Conservation (phyloP, 1,140 invertebrate species). For the Bombus soroeensis region DNA sequence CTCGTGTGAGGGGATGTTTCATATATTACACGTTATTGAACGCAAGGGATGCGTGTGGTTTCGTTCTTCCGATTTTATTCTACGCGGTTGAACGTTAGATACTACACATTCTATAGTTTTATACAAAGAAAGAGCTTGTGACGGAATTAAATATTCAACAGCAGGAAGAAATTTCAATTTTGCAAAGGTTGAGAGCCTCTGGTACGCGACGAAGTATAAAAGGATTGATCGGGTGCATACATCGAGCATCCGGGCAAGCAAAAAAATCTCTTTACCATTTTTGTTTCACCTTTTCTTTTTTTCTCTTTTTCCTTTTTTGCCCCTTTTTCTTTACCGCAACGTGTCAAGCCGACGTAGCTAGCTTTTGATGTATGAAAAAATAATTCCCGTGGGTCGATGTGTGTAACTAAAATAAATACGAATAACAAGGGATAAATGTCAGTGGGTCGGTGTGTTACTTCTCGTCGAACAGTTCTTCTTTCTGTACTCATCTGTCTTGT, state of each 20-base stretch:
- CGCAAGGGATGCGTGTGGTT: too few relatives aligned
- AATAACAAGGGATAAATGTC: conserved; percentile 53
- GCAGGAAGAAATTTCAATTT: not conserved
- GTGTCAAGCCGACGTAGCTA: not conserved
- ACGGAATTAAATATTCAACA: too few relatives aligned
- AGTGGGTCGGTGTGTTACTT: conserved; percentile 34
- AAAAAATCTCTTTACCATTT: not conserved
- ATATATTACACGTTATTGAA: too few relatives aligned
- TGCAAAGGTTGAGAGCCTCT: not conserved
- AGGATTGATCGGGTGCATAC: not conserved
- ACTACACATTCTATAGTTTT: too few relatives aligned
- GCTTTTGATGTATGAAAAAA: conserved; percentile 26
- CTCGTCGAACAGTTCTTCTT: conserved; percentile 17
- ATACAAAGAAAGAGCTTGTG: too few relatives aligned
- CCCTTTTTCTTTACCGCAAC: not conserved
- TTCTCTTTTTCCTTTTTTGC: not conserved
- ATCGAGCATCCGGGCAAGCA: not conserved
- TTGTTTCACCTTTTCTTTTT: not conserved
- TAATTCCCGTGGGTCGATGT: conserved; percentile 11
- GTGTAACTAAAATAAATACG: conserved; percentile 41
- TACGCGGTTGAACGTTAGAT: too few relatives aligned
- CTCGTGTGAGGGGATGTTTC: too few relatives aligned
- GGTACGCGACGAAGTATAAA: not conserved
- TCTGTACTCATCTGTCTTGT: not conserved
- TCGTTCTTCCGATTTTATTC: too few relatives aligned